Evolutionary conservation across 2,888 invertebrate genomes (phyloP).

Genomic region (Ptilodon capucinus): DNA sequence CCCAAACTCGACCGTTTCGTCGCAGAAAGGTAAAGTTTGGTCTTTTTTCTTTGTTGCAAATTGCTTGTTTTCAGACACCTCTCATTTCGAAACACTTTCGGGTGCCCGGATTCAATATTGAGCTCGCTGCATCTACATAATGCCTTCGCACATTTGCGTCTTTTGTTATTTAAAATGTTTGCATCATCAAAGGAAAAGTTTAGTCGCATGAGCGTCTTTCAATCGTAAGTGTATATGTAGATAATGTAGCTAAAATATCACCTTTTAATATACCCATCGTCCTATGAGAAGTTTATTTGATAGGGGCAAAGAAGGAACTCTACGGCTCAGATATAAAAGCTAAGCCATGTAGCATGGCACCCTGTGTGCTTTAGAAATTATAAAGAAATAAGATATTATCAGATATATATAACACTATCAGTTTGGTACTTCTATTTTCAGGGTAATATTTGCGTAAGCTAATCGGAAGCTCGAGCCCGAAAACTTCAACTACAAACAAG

Average conservation of each 20-base stretch:
- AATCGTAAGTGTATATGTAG: too few species aligned
- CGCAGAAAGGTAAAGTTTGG: slow-evolving; percentile 57
- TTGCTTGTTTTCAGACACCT: slow-evolving; percentile 56
- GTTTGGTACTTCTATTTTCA: too few species aligned
- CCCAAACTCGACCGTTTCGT: slow-evolving; percentile 63
- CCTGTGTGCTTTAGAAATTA: too few species aligned
- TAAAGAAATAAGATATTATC: too few species aligned
- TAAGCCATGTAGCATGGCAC: too few species aligned
- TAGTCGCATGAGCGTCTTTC: not conserved
- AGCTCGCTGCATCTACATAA: slow-evolving; percentile 46
- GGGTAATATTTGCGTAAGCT: too few species aligned
- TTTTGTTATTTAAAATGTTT: slow-evolving; percentile 35
- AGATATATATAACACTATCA: too few species aligned
- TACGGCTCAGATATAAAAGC: too few species aligned
- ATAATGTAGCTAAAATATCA: not conserved
- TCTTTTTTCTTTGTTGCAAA: slow-evolving; percentile 47
- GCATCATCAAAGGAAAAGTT: slow-evolving; percentile 12
- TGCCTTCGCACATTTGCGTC: slow-evolving; percentile 27
- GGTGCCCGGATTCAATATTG: slow-evolving; percentile 39
- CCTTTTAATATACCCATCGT: not conserved
- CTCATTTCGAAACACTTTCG: slow-evolving; percentile 47
- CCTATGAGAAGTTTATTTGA: too few species aligned
- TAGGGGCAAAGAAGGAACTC: too few species aligned
- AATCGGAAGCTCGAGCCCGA: not conserved
- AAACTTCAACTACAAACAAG: slow-evolving; percentile 4